These are phyloP conservation scores for Danio kyathit DNA, from an alignment of 2,797 vertebrate genomes.

Conservation along the genomic window DNA sequence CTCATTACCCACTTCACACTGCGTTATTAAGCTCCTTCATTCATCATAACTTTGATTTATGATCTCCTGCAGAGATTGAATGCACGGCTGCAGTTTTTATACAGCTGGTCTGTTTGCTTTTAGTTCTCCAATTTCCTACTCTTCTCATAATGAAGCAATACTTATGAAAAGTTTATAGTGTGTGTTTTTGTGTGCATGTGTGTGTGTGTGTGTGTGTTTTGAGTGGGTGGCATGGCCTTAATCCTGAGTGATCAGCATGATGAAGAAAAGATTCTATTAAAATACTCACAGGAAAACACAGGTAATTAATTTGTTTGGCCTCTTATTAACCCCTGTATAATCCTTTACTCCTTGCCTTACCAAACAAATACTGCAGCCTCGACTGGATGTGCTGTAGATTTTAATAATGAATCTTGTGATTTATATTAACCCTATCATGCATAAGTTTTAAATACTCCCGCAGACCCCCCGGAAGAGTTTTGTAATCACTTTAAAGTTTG, in stretches of 20 bases:
- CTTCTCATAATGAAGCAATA: slow-evolving; percentile 5
- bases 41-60: slow-evolving; percentile 19
- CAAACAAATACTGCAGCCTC: neutral
- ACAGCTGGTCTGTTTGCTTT: neutral
- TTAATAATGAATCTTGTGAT: too few species aligned
- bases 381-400: neutral
- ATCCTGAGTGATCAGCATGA: slow-evolving; percentile 26
- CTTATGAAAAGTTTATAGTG: slow-evolving; percentile 2
- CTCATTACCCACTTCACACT: slow-evolving; percentile 28
- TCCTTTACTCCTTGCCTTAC: neutral
- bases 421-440: too few species aligned
- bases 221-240: slow-evolving; percentile 18
- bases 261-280: slow-evolving; percentile 43
- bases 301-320: slow-evolving; percentile 30
- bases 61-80: slow-evolving; percentile 18
- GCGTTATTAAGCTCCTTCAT: slow-evolving; percentile 36
- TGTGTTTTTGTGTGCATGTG: neutral
- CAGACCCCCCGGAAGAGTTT: too few species aligned
- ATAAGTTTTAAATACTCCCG: too few species aligned
- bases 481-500: too few species aligned
- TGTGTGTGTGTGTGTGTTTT: neutral
- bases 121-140: neutral
- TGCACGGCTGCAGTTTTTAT: slow-evolving; percentile 4
- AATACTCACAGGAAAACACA: slow-evolving; percentile 19
- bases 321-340: slow-evolving; percentile 36